Evolutionary conservation across 2,797 vertebrate species (phyloP).

Genomic region (Ficedula albicollis): DNA sequence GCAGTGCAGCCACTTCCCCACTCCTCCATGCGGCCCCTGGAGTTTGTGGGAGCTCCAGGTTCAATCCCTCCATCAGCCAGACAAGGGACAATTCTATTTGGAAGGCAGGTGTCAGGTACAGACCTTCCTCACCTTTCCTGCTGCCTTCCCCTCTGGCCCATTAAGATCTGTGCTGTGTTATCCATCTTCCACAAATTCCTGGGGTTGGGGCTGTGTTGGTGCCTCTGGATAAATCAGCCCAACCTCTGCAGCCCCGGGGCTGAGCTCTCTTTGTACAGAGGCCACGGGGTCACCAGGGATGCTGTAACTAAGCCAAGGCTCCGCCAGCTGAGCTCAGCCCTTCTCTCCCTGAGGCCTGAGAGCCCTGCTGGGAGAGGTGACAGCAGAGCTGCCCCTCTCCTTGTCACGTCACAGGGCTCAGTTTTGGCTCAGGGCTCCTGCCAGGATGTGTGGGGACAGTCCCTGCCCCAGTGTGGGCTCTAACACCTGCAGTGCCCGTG

Average conservation of each 20-base stretch:
- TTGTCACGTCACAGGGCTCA: accelerated
- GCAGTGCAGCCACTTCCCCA: not conserved
- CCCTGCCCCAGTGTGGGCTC: not conserved
- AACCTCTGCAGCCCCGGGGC: not conserved
- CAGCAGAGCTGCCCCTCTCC: not conserved
- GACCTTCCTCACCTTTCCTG: not conserved
- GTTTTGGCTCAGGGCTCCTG: not conserved
- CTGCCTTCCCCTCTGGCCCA: not conserved
- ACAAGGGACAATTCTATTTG: not conserved
- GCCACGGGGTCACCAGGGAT: not conserved
- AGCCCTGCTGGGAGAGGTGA: not conserved
- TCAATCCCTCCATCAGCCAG: not conserved
- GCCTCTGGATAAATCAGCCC: constrained; percentile 21
- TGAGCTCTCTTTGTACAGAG: not conserved
- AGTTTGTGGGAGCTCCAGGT: not conserved
- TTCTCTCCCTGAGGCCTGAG: not conserved
- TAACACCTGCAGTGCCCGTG: not conserved
- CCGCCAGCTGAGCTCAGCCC: constrained; percentile 36
- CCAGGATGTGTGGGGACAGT: not conserved
- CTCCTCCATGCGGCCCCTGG: not conserved
- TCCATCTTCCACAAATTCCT: constrained; percentile 10
- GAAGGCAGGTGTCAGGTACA: not conserved
- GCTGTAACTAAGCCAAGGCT: not conserved
- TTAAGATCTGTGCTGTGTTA: not conserved
- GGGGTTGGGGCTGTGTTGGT: not conserved